phyloP scores from a whole-genome alignment of 1,140 invertebrate genomes.

The Eriocheir sinensis region DNA sequence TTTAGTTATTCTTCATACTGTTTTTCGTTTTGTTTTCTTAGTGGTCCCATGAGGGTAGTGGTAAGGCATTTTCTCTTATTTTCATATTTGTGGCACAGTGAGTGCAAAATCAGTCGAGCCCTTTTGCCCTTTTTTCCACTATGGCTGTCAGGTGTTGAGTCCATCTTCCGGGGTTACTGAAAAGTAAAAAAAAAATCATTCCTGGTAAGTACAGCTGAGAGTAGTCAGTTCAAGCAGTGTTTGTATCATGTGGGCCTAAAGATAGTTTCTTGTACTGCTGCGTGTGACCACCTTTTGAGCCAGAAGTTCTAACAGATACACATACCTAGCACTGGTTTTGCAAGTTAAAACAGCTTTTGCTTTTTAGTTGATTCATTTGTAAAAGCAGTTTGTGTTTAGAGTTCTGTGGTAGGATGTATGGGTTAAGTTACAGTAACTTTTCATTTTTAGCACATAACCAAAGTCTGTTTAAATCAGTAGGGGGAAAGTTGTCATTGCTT shows the following conservation, averaged over 20 bases:
- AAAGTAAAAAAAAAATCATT: background rate
- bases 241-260: background rate
- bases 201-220: constrained; percentile 36
- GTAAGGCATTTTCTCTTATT: constrained; percentile 15
- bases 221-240: constrained; percentile 19
- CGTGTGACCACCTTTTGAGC: background rate
- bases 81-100: background rate
- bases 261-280: background rate
- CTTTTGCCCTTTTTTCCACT: background rate
- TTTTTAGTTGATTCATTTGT: background rate
- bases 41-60: background rate
- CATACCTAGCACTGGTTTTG: background rate
- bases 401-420: background rate
- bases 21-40: background rate
- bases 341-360: constrained; percentile 9
- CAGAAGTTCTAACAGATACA: background rate
- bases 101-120: background rate
- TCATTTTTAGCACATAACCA: background rate
- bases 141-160: constrained; percentile 27
- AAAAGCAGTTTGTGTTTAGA: background rate
- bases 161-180: background rate
- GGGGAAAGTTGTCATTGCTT: background rate
- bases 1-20: too few species aligned
- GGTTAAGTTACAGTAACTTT: background rate
- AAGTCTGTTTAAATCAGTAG: background rate